Evolutionary conservation across 2,113 vertebrate genomes (phyloP).

Genomic region (Calyptommatus sinebrachiatus): DNA sequence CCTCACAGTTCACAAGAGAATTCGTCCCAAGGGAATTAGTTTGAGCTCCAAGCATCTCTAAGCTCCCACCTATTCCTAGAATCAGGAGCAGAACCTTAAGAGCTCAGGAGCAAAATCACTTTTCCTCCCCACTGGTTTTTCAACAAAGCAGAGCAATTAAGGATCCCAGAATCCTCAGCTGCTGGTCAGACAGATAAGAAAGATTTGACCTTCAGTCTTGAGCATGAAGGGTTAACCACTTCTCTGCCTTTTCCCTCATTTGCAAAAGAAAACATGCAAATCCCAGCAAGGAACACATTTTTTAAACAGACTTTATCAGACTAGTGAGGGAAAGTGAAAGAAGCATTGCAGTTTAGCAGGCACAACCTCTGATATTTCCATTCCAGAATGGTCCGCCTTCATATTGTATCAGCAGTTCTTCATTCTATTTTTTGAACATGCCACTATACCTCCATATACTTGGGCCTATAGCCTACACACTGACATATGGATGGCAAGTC

Average conservation of each 20-base stretch:
- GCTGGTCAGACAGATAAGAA: background rate
- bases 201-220: background rate
- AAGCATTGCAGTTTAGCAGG: background rate
- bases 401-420: background rate
- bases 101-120: background rate
- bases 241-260: background rate
- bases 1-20: background rate
- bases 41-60: background rate
- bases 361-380: background rate
- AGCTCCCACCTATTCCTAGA: background rate
- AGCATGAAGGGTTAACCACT: conserved; percentile 1
- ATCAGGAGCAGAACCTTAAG: background rate
- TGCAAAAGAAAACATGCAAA: conserved; percentile 38
- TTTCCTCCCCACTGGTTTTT: background rate
- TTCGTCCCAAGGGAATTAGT: background rate
- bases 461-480: background rate
- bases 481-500: no score
- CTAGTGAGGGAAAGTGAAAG: background rate
- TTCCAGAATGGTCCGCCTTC: background rate
- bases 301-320: background rate
- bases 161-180: background rate
- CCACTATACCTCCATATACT: no score
- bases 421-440: background rate
- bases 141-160: background rate
- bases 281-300: background rate